Evolutionary conservation across 2,888 invertebrate species (phyloP).

Genomic region (Meteorus colon): DNA sequence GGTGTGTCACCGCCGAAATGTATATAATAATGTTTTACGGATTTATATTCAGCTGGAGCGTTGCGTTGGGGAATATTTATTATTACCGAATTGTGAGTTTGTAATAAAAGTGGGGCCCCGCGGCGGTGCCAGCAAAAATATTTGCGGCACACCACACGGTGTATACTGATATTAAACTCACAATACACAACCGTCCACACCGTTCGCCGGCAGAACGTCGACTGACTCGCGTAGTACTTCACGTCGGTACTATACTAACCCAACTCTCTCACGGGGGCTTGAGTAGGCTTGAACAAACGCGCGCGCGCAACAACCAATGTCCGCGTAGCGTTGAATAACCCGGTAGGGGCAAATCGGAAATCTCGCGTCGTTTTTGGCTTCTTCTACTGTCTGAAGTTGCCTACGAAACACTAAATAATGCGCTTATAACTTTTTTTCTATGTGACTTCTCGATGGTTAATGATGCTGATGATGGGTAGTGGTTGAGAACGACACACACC

Average conservation of each 20-base stretch:
- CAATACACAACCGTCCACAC: slow-evolving; percentile 61
- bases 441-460: slow-evolving; percentile 31
- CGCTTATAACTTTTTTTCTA: neutral
- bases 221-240: slow-evolving; percentile 71
- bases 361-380: slow-evolving; percentile 35
- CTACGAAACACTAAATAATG: neutral
- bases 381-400: slow-evolving; percentile 29
- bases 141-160: slow-evolving; percentile 45
- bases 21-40: neutral
- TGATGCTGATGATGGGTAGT: slow-evolving; percentile 7
- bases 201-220: slow-evolving; percentile 70
- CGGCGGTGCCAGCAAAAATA: slow-evolving; percentile 47
- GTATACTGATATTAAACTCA: slow-evolving; percentile 43
- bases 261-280: slow-evolving; percentile 3
- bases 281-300: slow-evolving; percentile 45
- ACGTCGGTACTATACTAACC: slow-evolving; percentile 30
- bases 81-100: slow-evolving; percentile 18
- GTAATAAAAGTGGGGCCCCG: slow-evolving; percentile 41
- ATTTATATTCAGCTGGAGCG: no score
- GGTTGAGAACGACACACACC: neutral
- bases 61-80: neutral
- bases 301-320: slow-evolving; percentile 53
- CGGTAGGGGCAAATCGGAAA: slow-evolving; percentile 50
- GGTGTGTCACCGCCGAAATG: slow-evolving; percentile 1
- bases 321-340: slow-evolving; percentile 53